These are phyloP conservation scores for Ispidina lecontei DNA, from an alignment of 2,797 vertebrate species.

Conservation along the genomic window DNA sequence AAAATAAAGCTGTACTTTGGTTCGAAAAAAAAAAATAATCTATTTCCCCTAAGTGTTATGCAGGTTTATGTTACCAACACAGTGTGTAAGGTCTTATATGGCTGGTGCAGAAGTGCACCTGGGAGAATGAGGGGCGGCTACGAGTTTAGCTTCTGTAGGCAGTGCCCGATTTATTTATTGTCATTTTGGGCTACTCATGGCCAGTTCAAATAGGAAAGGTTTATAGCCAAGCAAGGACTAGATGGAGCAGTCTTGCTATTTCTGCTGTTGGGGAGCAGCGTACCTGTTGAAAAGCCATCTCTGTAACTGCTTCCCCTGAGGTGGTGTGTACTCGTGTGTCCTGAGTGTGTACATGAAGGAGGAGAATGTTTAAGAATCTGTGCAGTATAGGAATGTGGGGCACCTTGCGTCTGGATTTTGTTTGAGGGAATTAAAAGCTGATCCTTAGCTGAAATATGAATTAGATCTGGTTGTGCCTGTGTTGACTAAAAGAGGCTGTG, in stretches of 20 bases:
- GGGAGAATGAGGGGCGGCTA: background rate
- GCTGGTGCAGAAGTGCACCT: background rate
- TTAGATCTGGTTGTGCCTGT: constrained; percentile 58
- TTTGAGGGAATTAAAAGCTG: constrained; percentile 70
- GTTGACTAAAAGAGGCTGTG: constrained; percentile 47
- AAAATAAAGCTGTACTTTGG: background rate
- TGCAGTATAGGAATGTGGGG: background rate
- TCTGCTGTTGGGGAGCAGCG: rapidly evolving
- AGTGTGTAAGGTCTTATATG: rapidly evolving
- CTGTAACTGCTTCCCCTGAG: background rate
- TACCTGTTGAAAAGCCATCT: background rate
- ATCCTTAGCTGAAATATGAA: constrained; percentile 61
- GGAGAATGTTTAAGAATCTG: constrained; percentile 36
- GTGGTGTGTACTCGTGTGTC: background rate
- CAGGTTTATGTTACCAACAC: rapidly evolving
- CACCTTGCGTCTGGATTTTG: constrained; percentile 47
- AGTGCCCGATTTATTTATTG: background rate
- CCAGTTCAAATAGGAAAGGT: background rate
- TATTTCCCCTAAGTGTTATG: background rate
- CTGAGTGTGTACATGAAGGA: rapidly evolving
- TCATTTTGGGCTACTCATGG: background rate
- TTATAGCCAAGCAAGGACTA: background rate
- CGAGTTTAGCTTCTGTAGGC: background rate
- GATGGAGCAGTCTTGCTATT: background rate
- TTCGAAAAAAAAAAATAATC: background rate